A percentile compares a stretch with the other conserved stretches of the same genome.
phyloP scores from a whole-genome alignment of 2,113 vertebrate species.

The Monarcha castaneiventris region DNA sequence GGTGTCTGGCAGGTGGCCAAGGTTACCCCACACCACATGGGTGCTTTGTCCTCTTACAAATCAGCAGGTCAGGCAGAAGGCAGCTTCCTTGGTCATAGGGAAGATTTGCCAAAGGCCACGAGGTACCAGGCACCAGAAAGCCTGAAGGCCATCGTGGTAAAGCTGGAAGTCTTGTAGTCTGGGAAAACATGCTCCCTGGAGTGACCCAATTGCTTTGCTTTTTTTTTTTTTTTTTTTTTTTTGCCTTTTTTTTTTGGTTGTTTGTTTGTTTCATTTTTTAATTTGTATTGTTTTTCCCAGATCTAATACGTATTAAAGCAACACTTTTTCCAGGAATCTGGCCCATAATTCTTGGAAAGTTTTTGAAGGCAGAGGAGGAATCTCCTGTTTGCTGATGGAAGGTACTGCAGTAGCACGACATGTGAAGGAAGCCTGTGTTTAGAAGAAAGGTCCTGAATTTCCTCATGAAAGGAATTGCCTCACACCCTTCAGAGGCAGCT shows the following conservation, averaged over 20 bases:
- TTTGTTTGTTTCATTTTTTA: fast-evolving
- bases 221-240: neutral
- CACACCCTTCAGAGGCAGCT: neutral
- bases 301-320: neutral
- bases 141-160: fast-evolving
- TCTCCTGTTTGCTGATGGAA: neutral
- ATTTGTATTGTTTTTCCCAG: neutral
- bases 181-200: neutral
- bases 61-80: neutral
- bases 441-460: neutral
- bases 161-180: neutral
- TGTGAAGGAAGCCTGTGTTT: neutral
- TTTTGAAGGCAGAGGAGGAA: neutral
- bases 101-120: fast-evolving
- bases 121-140: neutral
- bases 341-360: neutral
- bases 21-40: neutral
- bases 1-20: neutral
- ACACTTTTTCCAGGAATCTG: neutral
- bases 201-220: neutral
- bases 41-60: neutral
- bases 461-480: neutral
- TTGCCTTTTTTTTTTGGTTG: neutral
- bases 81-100: neutral
- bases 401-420: fast-evolving